Evolutionary conservation across 1,140 invertebrate species (phyloP), one percentile per base, ranked within the genome.

Genomic region (Temnothorax longispinosus): DNA sequence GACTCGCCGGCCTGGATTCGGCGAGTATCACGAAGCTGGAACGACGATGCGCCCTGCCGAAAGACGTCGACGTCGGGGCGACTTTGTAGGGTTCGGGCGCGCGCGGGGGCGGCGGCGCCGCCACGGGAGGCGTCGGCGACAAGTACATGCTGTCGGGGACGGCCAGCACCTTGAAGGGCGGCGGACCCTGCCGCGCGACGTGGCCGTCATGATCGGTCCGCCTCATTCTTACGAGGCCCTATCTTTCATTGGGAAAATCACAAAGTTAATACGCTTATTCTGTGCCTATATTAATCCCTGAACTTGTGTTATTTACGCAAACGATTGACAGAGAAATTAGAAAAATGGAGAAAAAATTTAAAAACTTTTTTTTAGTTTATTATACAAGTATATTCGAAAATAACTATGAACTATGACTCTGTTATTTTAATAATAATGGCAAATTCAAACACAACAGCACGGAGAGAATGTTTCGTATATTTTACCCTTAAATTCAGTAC

Each of bases 21-120:
- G 96, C 96, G 60, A 97, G 94, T 76, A 97, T 97, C 52, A 97
- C 96, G 91, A 97, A 97, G 74, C 94, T 95, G 35, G 95, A 94
- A 27, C 94, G 93, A 21, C 95, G 90, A 27, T 95, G 94, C 35
- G 93, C 92, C 67, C 95, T 93, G 21, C 92, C 91, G 75, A 86
- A 90, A 21, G 90, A 87, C 21, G 87, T 91, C 60, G 91, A 77
- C 11, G 93, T 91, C 2, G 92, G 91, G 6, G 90, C 87, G 76
- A 95, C 84, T 41, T 95, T 95, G 88, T 95, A 95, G 0, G 95
- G 94, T 58, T 95, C 94, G 11, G 95, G 94, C 27, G 94, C 94
- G n/a, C 94, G 88, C 8, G 94, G 89, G 18, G 94, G 93, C 13
- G 94, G 94, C 7, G 95, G 92, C 44, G 91, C 91, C 52, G 86